Percentiles rank a stretch among this genome's conserved stretches.
phyloP scores from a whole-genome alignment of 2,113 vertebrate genomes.

The Buteo buteo region DNA sequence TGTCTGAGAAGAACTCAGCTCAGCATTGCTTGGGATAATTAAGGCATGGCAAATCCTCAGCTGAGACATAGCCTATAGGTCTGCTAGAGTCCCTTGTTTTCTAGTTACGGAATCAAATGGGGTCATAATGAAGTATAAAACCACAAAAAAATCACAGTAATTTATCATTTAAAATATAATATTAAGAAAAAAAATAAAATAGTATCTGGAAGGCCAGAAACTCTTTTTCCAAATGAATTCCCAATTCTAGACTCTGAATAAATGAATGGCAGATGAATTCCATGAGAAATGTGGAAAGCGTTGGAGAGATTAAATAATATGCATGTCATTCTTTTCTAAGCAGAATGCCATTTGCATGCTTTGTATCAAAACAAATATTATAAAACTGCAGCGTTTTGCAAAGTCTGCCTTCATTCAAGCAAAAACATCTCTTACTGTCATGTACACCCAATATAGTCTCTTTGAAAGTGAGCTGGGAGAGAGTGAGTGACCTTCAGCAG shows the following conservation, averaged over 20 bases:
- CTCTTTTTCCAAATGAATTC: background rate
- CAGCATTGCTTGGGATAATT: background rate
- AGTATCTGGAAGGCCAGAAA: background rate
- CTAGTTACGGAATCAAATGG: background rate
- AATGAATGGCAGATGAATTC: background rate
- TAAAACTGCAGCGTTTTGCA: background rate
- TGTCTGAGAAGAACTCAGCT: background rate
- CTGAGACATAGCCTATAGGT: background rate
- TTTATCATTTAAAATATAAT: background rate
- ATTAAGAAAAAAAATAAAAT: background rate
- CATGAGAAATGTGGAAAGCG: background rate
- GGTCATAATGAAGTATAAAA: background rate
- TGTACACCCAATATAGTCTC: background rate
- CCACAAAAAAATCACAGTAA: accelerated
- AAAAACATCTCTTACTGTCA: background rate
- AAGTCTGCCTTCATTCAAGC: background rate
- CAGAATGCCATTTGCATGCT: background rate
- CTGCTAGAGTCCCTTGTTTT: background rate
- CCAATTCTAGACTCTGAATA: background rate
- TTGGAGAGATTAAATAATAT: background rate
- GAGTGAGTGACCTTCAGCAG: background rate
- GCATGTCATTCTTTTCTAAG: background rate
- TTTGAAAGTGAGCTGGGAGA: background rate
- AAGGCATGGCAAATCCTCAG: background rate
- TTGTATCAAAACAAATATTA: background rate